Evolutionary conservation across 2,113 vertebrate genomes (phyloP), one percentile per base, ranked within the genome.

Genomic region (Columba janthina): DNA sequence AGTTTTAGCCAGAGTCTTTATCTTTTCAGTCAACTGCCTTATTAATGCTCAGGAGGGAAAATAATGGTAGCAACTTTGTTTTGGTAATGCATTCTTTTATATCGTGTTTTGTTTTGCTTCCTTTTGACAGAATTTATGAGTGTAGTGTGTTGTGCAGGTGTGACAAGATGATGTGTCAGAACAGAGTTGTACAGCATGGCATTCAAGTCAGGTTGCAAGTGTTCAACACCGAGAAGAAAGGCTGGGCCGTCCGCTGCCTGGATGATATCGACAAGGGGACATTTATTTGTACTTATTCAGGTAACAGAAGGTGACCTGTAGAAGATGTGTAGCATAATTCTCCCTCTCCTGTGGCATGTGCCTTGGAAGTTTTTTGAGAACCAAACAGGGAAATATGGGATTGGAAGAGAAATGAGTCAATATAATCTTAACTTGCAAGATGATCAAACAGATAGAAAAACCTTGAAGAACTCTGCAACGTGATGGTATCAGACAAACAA

Each of bases 261-360:
- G 99, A 99, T 60, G 99, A 99, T 96, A 96, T 99, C 6, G 99
- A 99, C 94, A 96, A 86, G 32, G 99, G 99, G 16, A 99, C 99
- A 0, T 99, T 99, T 78, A 96, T 99, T 94, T 99, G 99, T 81
- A 99, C 98, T 56, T 99, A 98, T 20, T 98, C 99, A 98, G 99
- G 99, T 99, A 97, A 96, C 95, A 69, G 76, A 81, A 84, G 76
- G 62, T 46, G 48, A 64, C 44, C 40, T 21, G 18, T 64, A 77
- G 64, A 82, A 66, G 48, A 64, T 28, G 2, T 24, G 0, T 50
- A 57, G 11, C 12, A 6, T 65, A 42, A 72, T 82, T 81, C 48
- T 91, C 21, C 61, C 32, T 85, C 16, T 40, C 11, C 40, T 6
- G 1, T 71, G 40, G 5, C 64, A 31, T 46, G 17, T 61, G 38